Base-by-base conservation (phyloP, 1,140 invertebrate species). In the Akabosia matsudoensis region DNA sequence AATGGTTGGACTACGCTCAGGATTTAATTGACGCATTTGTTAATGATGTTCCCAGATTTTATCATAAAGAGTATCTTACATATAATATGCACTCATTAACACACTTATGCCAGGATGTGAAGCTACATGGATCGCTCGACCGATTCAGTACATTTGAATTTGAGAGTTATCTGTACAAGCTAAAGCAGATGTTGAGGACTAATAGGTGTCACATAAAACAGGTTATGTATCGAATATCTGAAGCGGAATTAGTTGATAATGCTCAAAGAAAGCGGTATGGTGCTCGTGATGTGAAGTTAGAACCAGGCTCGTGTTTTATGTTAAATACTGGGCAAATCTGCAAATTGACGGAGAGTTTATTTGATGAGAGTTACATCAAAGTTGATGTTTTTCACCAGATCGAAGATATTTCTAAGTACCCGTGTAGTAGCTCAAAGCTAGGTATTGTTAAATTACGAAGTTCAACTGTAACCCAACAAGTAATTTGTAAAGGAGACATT, bases 71-170 rank as follows among this genome's bases (percentile, higher is more conserved):
- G n/a, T 16, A n/a, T 10, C 24, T 56, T 4, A 56, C 7, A 4
- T 56, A 56, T 22, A 56, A 56, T 24, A 56, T 56, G 54, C 54
- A 56, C 24, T 56, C 54, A 13, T 56, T 56, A 24, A 13, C 14
- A 22, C 54, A 56, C 24, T 16, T 56, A 16, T 24, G 24, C 22
- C 24, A 16, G 3, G 54, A 56, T 24, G 54, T 56, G 14, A 56
- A 13, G 24, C 14, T n/a, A 4, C 54, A 77, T 54, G 79, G 75
- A 14, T 26, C 71, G 1, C 13, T 79, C 31, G 72, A 80, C 7
- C 56, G 33, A 26, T 77, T 33, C 37, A 80, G 79, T 80, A 75
- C 79, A 10, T 78, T 80, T 54, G 52, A 52, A 14, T 80, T 76
- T 33, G 79, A 80, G 72, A 79, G 79, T 61, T 71, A 70, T 33